A percentile compares a stretch with the other conserved stretches of the same genome.
These are phyloP conservation scores for Hoplodrina ambigua DNA, from an alignment of 2,888 invertebrate genomes.

Conservation along the genomic window DNA sequence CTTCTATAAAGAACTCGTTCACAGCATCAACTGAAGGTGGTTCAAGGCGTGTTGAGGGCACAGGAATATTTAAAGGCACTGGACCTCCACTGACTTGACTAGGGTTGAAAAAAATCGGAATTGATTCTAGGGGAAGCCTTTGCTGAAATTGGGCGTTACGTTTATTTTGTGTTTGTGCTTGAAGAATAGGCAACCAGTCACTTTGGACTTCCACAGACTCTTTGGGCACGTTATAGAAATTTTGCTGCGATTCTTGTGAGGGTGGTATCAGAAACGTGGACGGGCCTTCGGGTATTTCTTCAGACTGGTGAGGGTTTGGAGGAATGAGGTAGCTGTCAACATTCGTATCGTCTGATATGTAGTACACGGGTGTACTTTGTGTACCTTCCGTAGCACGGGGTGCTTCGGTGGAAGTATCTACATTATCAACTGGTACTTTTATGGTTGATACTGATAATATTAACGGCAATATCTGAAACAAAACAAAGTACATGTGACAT, in stretches of 20 bases:
- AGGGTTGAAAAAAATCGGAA: conserved; percentile 68
- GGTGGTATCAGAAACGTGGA: conserved; percentile 84
- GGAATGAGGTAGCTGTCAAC: conserved; percentile 81
- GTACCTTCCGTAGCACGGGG: conserved; percentile 60
- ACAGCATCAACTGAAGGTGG: conserved; percentile 81
- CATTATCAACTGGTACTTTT: conserved; percentile 79
- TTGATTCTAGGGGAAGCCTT: conserved; percentile 56
- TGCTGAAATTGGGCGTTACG: conserved; percentile 53
- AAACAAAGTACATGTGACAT: conserved; percentile 7
- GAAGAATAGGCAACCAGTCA: conserved; percentile 85
- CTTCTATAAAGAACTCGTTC: conserved; percentile 77
- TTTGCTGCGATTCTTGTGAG: conserved; percentile 69
- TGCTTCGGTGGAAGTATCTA: conserved; percentile 64
- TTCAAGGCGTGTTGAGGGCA: conserved; percentile 78
- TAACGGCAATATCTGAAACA: conserved; percentile 78
- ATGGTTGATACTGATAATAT: conserved; percentile 74
- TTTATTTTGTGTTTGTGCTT: conserved; percentile 59
- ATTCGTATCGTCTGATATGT: conserved; percentile 72
- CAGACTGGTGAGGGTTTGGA: conserved; percentile 75
- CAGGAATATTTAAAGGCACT: conserved; percentile 62
- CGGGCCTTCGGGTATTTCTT: conserved; percentile 75
- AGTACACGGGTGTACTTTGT: conserved; percentile 75
- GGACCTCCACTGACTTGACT: conserved; percentile 54
- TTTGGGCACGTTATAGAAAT: conserved; percentile 72
- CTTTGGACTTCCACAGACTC: conserved; percentile 75